Conservation (phyloP, 92 coral and sea anemone genomes). For the Parazoanthus darwini region DNA sequence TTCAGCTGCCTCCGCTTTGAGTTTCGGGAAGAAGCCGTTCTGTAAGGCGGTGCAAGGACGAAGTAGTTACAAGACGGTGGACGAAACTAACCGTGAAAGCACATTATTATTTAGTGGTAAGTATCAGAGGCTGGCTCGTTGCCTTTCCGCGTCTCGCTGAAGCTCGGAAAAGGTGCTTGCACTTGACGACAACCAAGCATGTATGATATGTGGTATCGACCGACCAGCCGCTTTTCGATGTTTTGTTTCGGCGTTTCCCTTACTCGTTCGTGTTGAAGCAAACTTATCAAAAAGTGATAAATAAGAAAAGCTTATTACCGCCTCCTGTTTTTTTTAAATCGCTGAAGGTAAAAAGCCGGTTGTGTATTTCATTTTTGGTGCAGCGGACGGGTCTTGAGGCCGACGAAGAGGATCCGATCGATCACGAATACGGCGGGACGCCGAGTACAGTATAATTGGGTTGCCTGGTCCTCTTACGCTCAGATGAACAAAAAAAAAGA, state of each 20-base stretch:
- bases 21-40: background rate
- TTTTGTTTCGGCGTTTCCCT: background rate
- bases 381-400: conserved; percentile 3
- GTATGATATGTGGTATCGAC: conserved; percentile 5
- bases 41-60: background rate
- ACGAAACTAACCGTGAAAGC: background rate
- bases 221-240: conserved; percentile 11
- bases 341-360: background rate
- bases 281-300: too few relatives aligned
- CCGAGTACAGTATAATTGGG: background rate
- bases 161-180: conserved; percentile 5
- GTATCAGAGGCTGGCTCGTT: conserved; percentile 4
- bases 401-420: conserved; percentile 4
- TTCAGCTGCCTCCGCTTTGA: background rate
- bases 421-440: background rate
- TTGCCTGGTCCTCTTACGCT: background rate
- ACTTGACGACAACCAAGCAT: background rate
- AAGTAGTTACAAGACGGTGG: background rate
- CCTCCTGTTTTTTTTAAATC: background rate
- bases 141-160: conserved; percentile 33
- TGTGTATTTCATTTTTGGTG: background rate
- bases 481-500: too few relatives aligned
- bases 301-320: conserved; percentile 11
- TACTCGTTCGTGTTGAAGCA: background rate
- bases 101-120: background rate